phyloP scores from a whole-genome alignment of 1,140 invertebrate genomes.

The Drosophila auraria region DNA sequence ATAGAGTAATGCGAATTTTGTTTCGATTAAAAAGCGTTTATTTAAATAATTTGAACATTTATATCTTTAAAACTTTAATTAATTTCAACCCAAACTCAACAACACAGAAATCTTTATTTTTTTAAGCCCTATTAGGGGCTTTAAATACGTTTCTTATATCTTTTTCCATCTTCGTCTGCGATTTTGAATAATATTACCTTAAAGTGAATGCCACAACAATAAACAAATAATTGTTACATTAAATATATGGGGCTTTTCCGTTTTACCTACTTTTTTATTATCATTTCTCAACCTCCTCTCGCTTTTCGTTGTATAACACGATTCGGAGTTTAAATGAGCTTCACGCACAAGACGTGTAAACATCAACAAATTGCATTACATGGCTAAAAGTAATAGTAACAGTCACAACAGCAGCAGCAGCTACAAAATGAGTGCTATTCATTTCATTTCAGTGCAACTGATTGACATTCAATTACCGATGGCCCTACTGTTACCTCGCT shows the following conservation, averaged over 20 bases:
- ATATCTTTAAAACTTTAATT: no score
- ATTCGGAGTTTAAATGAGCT: conserved; percentile 42
- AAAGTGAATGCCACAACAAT: no score
- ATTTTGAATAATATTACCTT: no score
- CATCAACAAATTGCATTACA: conserved; percentile 61
- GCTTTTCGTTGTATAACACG: conserved; percentile 46
- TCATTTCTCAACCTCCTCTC: conserved; percentile 12
- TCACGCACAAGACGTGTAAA: conserved; percentile 61
- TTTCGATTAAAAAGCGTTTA: no score
- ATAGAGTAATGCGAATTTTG: no score
- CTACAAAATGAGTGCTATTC: conserved; percentile 36
- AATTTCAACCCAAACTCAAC: no score
- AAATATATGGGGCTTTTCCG: no score
- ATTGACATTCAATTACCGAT: conserved; percentile 66
- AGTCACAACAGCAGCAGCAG: conserved; percentile 15
- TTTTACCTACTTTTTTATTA: background rate
- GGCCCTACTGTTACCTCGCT: background rate
- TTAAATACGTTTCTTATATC: no score
- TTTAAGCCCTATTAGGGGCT: background rate
- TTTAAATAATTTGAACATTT: no score
- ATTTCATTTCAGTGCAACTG: conserved; percentile 33
- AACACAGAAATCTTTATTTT: background rate
- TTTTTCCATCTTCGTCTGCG: background rate
- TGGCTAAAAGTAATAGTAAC: conserved; percentile 35
- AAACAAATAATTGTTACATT: background rate